Conservation (phyloP, 2,888 invertebrate genomes). For the Onthophagus sagittarius region DNA sequence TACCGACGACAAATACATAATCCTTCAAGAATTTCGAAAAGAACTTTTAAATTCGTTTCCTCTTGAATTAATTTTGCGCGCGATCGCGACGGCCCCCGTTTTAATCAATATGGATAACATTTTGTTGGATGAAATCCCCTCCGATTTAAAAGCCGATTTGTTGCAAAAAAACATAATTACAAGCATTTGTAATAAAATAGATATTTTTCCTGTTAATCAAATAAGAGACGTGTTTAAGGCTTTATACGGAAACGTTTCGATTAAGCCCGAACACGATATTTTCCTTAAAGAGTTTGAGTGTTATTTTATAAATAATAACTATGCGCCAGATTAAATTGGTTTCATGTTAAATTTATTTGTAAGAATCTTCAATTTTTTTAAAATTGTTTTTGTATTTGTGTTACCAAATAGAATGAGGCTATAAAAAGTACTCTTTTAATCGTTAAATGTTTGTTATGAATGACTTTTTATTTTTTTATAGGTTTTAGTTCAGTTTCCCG, state of each 20-base stretch:
- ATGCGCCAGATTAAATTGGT: no score
- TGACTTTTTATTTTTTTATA: no score
- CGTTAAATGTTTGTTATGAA: no score
- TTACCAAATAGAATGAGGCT: no score
- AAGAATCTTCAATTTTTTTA: no score
- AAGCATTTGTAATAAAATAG: background rate
- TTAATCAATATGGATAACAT: background rate
- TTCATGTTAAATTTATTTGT: no score
- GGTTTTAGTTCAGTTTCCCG: no score
- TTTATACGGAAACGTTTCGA: background rate
- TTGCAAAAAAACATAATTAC: background rate
- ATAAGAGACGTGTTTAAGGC: background rate
- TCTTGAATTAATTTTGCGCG: background rate
- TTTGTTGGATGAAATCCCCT: background rate
- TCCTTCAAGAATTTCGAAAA: background rate
- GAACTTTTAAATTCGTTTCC: background rate
- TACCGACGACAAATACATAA: background rate
- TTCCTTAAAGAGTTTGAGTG: no score
- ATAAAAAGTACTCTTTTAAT: no score
- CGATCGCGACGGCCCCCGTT: background rate
- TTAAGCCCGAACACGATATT: no score
- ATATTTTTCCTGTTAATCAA: background rate
- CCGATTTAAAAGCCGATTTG: background rate
- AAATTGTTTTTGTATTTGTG: no score
- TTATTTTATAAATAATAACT: no score